Evolutionary conservation across 2,113 vertebrate species (phyloP), one percentile per base, ranked within the genome.

Genomic region (Bujurquina vittata): DNA sequence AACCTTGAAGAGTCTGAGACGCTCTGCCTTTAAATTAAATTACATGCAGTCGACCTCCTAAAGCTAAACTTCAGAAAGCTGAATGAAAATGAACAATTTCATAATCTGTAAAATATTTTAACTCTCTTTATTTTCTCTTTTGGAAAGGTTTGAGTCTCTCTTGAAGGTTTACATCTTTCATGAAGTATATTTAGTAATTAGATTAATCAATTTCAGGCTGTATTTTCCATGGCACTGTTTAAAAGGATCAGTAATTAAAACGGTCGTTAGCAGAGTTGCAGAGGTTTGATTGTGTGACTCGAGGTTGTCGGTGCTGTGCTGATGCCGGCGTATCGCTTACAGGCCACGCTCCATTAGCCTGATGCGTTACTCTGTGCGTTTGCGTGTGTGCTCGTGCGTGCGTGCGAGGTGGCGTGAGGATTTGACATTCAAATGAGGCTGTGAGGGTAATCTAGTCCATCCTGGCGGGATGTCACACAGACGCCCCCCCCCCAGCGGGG

Each of bases 391-490:
- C 90, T 90, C 89, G 83, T n/a, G 40, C 60, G 83, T n/a, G 40
- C 60, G 5, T 59, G 77, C 46, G 80, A 35, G 83, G 33, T 52
- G 75, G 20, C 61, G 75, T 74, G 72, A 86, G 91, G 90, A 89
- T 93, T 93, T 91, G 84, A 83, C 83, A 87, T 92, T 92, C 84
- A 91, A 86, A 94, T 88, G 35, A 83, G 79, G 26, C 84, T 82
- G 86, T 22, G 77, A 79, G 73, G 84, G 84, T 93, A 93, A 94
- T 94, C 89, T 90, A 69, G 63, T 86, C 75, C 81, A 58, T 84
- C 85, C 79, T 69, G 77, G 74, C 22, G 59, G 84, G 69, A 88
- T 57, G 87, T 85, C 79, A 82, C 76, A 75, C 87, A 87, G 86
- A 80, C 91, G 79, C 46, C 73, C 91, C 77, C 88, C 83, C 86